Percentiles rank a stretch among this genome's conserved stretches.
phyloP scores from a whole-genome alignment of 1,140 invertebrate genomes.

The Aphelenchoides besseyi region DNA sequence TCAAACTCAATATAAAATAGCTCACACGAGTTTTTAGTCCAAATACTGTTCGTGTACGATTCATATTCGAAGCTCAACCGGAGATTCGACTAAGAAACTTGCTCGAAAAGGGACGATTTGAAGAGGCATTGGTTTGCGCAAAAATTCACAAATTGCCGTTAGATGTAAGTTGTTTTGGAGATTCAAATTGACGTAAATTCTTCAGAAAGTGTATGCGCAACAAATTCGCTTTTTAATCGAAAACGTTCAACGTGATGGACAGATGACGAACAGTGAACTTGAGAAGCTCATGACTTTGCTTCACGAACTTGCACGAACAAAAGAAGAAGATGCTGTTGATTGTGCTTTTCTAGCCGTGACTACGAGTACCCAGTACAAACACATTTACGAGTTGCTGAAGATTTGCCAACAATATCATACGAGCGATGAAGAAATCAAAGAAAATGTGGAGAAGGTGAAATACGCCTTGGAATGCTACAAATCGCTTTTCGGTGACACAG shows the following conservation, averaged over 20 bases:
- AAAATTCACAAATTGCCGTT: not conserved
- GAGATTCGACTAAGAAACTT: constrained; percentile 2
- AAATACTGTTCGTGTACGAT: not conserved
- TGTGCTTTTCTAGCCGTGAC: not conserved
- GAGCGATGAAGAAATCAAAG: not conserved
- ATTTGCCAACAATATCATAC: not conserved
- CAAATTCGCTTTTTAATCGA: not conserved
- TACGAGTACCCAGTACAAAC: not conserved
- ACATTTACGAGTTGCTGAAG: not conserved
- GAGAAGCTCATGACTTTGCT: not conserved
- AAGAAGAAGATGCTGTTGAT: not conserved
- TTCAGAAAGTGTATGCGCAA: not conserved
- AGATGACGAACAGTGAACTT: not conserved
- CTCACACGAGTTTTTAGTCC: too few species aligned
- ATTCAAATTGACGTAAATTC: not conserved
- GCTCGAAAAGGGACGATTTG: constrained; percentile 6
- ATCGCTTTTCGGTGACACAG: not conserved
- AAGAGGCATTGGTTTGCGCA: constrained; percentile 6
- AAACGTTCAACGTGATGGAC: not conserved
- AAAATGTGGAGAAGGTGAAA: not conserved
- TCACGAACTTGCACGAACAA: not conserved
- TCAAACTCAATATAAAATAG: too few species aligned
- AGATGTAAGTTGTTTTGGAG: not conserved
- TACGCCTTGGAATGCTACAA: not conserved
- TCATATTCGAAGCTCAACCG: constrained; percentile 7